phyloP scores from a whole-genome alignment of 1,140 invertebrate species.

The Procambarus clarkii region DNA sequence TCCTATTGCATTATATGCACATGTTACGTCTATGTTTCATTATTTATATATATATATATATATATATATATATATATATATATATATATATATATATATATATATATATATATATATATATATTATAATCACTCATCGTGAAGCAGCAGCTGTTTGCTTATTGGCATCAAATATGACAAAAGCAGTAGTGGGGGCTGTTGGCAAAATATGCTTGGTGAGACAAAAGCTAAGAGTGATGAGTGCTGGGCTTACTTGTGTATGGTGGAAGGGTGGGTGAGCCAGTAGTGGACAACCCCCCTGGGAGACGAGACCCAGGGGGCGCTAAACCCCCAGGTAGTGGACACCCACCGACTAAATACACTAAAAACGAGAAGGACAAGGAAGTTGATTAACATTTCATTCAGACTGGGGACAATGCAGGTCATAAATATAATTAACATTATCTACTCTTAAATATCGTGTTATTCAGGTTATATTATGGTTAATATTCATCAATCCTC shows the following conservation, averaged over 20 bases:
- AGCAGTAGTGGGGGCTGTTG: not conserved
- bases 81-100: too few species aligned
- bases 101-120: too few species aligned
- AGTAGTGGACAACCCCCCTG: constrained; percentile 62
- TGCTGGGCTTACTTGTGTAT: constrained; percentile 63
- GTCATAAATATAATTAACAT: not conserved
- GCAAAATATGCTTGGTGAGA: not conserved
- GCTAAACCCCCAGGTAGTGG: constrained; percentile 52
- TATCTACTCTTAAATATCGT: not conserved
- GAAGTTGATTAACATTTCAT: constrained; percentile 36
- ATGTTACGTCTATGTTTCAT: too few species aligned
- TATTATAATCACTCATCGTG: not conserved
- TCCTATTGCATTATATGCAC: too few species aligned
- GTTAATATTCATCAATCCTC: too few species aligned
- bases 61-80: too few species aligned
- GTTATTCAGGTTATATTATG: not conserved
- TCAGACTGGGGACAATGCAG: not conserved
- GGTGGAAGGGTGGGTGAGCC: constrained; percentile 62
- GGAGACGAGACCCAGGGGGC: constrained; percentile 41
- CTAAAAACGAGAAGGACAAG: constrained; percentile 59
- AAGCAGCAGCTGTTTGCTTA: not conserved
- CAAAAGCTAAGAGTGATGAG: not conserved
- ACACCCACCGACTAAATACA: constrained; percentile 68
- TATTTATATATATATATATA: too few species aligned
- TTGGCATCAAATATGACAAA: not conserved